These are phyloP conservation scores for Grammomys surdaster DNA, from an alignment of 2,113 vertebrate species.

Conservation along the genomic window DNA sequence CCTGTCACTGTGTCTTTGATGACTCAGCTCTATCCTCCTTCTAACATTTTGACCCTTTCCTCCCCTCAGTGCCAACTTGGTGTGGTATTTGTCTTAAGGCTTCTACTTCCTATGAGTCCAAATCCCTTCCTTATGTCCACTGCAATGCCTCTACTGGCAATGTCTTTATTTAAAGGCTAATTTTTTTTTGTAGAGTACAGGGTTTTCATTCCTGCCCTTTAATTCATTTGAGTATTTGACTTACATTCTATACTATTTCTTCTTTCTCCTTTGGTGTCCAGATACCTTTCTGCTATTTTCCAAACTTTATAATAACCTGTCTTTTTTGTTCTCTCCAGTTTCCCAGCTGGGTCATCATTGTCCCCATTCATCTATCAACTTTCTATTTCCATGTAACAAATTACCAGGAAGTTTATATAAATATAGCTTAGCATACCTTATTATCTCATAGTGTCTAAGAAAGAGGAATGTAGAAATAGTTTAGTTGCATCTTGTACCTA, in stretches of 20 bases:
- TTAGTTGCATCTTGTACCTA: background rate
- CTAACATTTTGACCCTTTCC: conserved; percentile 9
- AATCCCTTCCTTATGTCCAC: background rate
- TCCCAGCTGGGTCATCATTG: background rate
- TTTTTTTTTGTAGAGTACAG: conserved; percentile 1
- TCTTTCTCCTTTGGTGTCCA: background rate
- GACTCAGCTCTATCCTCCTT: background rate
- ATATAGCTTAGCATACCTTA: background rate
- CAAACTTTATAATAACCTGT: background rate
- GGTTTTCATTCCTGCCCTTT: background rate
- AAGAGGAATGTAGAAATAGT: background rate
- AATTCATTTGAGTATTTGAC: background rate
- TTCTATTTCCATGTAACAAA: background rate
- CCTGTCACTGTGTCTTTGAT: conserved; percentile 44
- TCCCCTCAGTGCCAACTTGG: conserved; percentile 11
- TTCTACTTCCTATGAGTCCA: conserved; percentile 33
- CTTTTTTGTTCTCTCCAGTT: background rate
- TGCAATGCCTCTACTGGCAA: background rate
- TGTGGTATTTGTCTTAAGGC: conserved; percentile 41
- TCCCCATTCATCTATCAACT: background rate
- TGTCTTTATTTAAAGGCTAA: background rate
- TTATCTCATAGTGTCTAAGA: conserved; percentile 27
- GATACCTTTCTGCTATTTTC: background rate
- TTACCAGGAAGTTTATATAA: background rate
- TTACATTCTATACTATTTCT: background rate